Base-by-base conservation (phyloP, 92 coral and sea anemone genomes). In the Montipora capitata region DNA sequence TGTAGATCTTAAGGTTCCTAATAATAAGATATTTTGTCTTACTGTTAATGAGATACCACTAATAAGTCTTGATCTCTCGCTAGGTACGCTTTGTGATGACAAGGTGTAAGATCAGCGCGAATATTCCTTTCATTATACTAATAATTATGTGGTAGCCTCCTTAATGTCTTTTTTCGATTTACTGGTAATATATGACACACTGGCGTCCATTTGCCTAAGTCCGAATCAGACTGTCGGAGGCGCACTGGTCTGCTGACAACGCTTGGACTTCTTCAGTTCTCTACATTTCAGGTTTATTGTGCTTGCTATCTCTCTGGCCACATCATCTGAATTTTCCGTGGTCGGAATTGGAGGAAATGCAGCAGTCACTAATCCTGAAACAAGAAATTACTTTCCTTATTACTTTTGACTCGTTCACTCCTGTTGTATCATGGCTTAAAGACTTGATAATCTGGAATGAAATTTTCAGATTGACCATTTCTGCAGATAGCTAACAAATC, bases 271-370 rank as follows among this genome's bases (percentile, higher is more conserved):
- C 52, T 70, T 70, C 75, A 43, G 41, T 68, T 68, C 74, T 40
- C 74, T 68, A 41, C 74, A 68, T 68, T 68, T 68, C 44, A 68
- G 74, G 54, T 40, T 70, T 3, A 70, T 70, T 70, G 75, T 70
- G 75, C 54, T 12, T 41, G 51, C 54, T 40, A 70, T 70, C 75
- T 70, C 75, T 40, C 52, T 70, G 41, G 75, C 57, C 75, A 70
- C 57, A 70, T 41, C 13, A 14, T 70, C 75, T 40, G 52, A 40
- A 70, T 5, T 70, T 13, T 70, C 75, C 56, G 41, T 51, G 12
- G 14, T 40, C 75, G 39, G 75, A 70, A 70, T 70, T 52, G 11
- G 45, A 38, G 80, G 80, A 54, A 75, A 75, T 14, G 80, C 80
- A 6, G 45, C 66, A 15, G 52, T 40, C 20, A 75, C 66, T 75